Conservation (phyloP, 2,888 invertebrate genomes). For the Campoletis raptor region DNA sequence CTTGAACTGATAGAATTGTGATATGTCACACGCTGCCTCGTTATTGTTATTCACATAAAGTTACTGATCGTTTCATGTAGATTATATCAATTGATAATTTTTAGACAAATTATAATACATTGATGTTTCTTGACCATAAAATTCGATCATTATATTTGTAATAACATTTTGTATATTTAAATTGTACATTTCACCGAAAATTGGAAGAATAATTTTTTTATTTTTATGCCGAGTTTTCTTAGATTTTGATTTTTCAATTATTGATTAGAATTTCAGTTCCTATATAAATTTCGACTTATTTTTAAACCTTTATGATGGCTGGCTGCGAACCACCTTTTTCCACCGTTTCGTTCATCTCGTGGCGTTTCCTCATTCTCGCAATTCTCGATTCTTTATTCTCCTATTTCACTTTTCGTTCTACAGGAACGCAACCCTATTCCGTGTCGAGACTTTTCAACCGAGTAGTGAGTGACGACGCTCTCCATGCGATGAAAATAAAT, state of each 20-base stretch:
- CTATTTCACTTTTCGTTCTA: constrained; percentile 45
- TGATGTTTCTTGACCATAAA: background rate
- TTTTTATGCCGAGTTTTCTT: background rate
- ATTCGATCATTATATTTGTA: background rate
- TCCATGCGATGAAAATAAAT: constrained; percentile 62
- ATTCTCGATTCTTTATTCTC: constrained; percentile 12
- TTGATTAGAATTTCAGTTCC: background rate
- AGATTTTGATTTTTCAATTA: background rate
- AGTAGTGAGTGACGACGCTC: background rate
- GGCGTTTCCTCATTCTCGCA: constrained; percentile 21
- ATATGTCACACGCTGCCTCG: background rate
- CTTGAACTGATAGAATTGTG: background rate
- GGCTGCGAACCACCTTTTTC: background rate
- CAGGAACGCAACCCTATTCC: constrained; percentile 26
- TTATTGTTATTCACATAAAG: constrained; percentile 2
- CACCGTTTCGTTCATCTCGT: background rate
- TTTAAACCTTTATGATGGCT: background rate
- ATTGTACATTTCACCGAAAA: too few relatives aligned
- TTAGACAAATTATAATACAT: background rate
- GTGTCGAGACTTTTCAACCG: constrained; percentile 30
- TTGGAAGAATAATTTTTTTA: too few relatives aligned
- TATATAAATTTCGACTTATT: background rate
- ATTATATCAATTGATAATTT: background rate
- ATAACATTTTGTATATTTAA: too few relatives aligned
- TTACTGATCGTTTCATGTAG: too few relatives aligned